phyloP scores from a whole-genome alignment of 1,140 invertebrate species.

The Aphidius ervi region DNA sequence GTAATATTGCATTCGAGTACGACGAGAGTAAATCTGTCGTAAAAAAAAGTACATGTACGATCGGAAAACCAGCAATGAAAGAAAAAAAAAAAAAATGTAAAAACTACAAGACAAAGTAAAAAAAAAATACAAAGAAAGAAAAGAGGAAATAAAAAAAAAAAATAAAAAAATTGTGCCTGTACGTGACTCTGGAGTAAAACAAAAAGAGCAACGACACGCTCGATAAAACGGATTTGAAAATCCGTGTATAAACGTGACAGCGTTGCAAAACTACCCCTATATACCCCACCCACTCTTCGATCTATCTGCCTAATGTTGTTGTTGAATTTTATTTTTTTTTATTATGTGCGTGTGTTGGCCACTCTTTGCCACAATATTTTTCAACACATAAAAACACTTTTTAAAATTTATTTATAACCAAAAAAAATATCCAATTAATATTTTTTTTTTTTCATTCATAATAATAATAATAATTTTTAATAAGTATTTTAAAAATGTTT shows the following conservation, averaged over 20 bases:
- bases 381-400: slow-evolving; percentile 4
- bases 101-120: slow-evolving; percentile 17
- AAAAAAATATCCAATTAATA: neutral
- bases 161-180: slow-evolving; percentile 14
- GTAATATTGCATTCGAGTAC: no score
- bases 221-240: slow-evolving; percentile 31
- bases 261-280: slow-evolving; percentile 17
- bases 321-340: neutral
- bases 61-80: neutral
- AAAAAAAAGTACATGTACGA: no score
- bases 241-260: slow-evolving; percentile 29
- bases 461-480: no score
- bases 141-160: neutral
- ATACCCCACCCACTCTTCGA: neutral
- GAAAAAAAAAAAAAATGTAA: slow-evolving; percentile 2
- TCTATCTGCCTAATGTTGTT: neutral
- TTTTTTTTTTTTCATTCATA: neutral
- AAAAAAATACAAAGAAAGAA: slow-evolving; percentile 15
- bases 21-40: no score
- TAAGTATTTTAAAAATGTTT: no score
- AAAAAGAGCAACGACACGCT: slow-evolving; percentile 16
- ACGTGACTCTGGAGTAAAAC: slow-evolving; percentile 24
- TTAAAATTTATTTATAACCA: neutral
- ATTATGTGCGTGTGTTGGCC: neutral
- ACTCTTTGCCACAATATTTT: neutral